Evolutionary conservation across 2,797 vertebrate species (phyloP), one percentile per base, ranked within the genome.

Genomic region (Silurus aristotelis): DNA sequence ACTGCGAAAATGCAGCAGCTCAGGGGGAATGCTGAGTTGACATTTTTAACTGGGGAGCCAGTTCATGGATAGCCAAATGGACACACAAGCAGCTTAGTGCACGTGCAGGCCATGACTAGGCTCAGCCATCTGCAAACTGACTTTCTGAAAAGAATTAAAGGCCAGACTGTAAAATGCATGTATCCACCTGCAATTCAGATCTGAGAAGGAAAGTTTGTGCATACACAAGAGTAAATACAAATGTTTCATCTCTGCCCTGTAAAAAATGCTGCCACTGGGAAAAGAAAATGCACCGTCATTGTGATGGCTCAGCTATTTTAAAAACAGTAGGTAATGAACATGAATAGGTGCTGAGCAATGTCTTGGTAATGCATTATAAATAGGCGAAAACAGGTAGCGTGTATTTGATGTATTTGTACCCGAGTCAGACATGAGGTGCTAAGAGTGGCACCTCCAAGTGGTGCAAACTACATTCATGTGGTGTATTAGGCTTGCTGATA

Each of bases 21-120:
- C 87, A 88, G 89, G 86, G 68, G 87, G 89, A 91, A 92, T 88
- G 92, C 90, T 90, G 91, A 89, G 82, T 83, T 56, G 89, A 91
- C 92, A 90, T 78, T 85, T 83, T 52, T 86, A 88, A 82, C 80
- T 78, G 73, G 85, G 79, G 80, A 71, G 76, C 77, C 10, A 79
- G 86, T 25, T 84, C 84, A 85, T 55, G 81, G 81, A 78, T 82
- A 68, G 86, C 77, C 81, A 84, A 84, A 84, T 22, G 25, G 71
- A 87, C 87, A 90, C 67, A 71, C 64, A 86, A 27, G 60, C 78
- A 83, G 70, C 83, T 46, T 63, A 77, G 63, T 19, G 85, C 56
- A 61, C 76, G 25, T 78, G 70, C 85, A 84, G 72, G 88, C 38
- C 86, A 79, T 60, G 71, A 43, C 82, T 63, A 67, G 22, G 82